These are phyloP conservation scores for Cylas formicarius DNA, from an alignment of 1,140 invertebrate genomes.

Conservation along the genomic window DNA sequence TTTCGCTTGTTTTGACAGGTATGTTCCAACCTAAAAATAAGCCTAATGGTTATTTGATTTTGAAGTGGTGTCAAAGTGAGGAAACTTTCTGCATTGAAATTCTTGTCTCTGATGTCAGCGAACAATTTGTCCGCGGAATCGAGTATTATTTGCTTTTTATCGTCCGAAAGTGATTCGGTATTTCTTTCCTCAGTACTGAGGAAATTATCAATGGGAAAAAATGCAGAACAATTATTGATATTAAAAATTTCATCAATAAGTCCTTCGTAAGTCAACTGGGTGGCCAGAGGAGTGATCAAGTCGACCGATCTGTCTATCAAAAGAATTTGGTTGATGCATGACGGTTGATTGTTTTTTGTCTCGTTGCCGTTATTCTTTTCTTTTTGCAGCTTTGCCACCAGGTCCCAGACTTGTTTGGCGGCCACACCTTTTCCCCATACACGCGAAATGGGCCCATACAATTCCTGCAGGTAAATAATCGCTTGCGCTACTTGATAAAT, in stretches of 20 bases:
- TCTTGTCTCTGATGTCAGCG: conserved; percentile 84
- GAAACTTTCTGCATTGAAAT: conserved; percentile 70
- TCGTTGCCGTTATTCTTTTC: conserved; percentile 47
- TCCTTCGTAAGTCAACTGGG: conserved; percentile 90
- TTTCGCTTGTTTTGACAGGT: conserved; percentile 81
- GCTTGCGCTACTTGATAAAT: conserved; percentile 85
- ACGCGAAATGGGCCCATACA: conserved; percentile 84
- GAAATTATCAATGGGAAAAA: conserved; percentile 80
- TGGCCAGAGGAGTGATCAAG: conserved; percentile 84
- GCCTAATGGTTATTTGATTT: neutral
- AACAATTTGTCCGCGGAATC: conserved; percentile 89
- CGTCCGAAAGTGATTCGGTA: conserved; percentile 53
- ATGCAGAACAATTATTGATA: conserved; percentile 60
- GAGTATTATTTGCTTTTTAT: conserved; percentile 76
- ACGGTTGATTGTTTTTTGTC: conserved; percentile 39
- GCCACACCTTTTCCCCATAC: conserved; percentile 81
- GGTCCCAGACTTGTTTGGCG: conserved; percentile 82
- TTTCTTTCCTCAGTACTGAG: conserved; percentile 56
- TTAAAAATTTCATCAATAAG: conserved; percentile 88
- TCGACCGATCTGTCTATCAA: conserved; percentile 68
- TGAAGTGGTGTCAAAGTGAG: neutral
- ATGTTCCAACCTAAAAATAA: conserved; percentile 57
- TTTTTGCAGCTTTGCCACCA: conserved; percentile 72
- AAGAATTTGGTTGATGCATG: conserved; percentile 81
- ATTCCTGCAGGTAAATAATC: conserved; percentile 73